Conservation (phyloP, 2,113 vertebrate genomes). For the Balaenoptera acutorostrata region DNA sequence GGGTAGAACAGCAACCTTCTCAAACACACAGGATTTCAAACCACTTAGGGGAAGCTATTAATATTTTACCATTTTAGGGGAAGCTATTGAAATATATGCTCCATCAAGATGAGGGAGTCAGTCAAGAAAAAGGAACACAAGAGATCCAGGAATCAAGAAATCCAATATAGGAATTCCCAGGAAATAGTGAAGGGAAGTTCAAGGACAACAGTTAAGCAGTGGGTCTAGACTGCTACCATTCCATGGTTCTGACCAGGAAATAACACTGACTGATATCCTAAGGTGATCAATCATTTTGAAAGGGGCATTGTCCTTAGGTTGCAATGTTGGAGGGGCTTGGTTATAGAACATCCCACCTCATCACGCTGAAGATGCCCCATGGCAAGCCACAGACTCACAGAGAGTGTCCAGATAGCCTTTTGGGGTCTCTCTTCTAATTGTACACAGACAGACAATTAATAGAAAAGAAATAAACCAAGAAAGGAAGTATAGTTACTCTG, state of each 20-base stretch:
- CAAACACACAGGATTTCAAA: not conserved
- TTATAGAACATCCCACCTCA: not conserved
- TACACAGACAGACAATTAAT: not conserved
- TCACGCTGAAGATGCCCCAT: not conserved
- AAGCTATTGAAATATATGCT: not conserved
- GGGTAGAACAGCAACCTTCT: not conserved
- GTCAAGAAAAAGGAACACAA: not conserved
- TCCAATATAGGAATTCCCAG: not conserved
- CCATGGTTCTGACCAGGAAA: not conserved
- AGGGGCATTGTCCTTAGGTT: not conserved
- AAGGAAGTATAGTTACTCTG: slow-evolving; percentile 19
- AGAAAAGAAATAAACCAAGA: slow-evolving; percentile 16
- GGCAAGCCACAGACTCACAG: not conserved
- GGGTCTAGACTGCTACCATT: not conserved
- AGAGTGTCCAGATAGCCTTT: not conserved
- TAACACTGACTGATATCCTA: not conserved
- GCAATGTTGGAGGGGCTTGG: not conserved
- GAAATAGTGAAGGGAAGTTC: not conserved
- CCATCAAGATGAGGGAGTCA: not conserved
- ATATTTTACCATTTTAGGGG: not conserved
- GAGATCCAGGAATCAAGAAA: not conserved
- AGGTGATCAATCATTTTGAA: not conserved
- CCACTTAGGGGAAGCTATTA: not conserved
- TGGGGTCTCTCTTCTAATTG: not conserved
- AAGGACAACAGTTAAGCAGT: not conserved